Percentiles rank a stretch among this genome's conserved stretches.
These are phyloP conservation scores for Trichechus manatus DNA, from an alignment of 2,113 vertebrate species.

Conservation along the genomic window DNA sequence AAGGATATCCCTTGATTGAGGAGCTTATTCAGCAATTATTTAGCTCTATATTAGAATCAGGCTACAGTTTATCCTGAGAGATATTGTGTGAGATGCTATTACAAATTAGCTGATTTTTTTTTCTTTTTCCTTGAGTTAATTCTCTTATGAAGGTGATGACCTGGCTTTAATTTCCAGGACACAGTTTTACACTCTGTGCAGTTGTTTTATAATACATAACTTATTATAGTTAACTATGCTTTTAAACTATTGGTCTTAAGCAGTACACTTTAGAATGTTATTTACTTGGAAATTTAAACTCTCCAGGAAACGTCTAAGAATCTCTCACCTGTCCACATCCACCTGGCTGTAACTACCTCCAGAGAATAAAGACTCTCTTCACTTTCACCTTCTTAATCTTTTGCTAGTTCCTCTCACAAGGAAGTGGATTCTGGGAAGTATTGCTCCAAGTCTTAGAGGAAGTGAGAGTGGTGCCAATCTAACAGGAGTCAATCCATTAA, in stretches of 20 bases:
- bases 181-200: neutral
- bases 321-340: neutral
- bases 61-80: neutral
- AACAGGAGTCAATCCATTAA: neutral
- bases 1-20: neutral
- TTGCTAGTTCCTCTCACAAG: neutral
- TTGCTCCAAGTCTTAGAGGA: neutral
- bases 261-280: neutral
- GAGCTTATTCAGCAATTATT: neutral
- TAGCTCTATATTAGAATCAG: neutral
- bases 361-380: neutral
- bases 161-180: constrained; percentile 7
- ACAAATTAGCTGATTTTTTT: neutral
- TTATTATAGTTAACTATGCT: neutral
- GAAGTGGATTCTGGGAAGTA: neutral
- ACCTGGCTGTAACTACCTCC: neutral
- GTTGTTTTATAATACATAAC: neutral
- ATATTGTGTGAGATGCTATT: neutral
- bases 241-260: constrained; percentile 6
- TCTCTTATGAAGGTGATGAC: neutral
- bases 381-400: neutral
- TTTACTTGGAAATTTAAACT: constrained; percentile 14
- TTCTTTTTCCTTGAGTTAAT: neutral
- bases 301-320: neutral
- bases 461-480: neutral